Base-by-base conservation (phyloP, 2,113 vertebrate genomes). In the Anguilla rostrata region DNA sequence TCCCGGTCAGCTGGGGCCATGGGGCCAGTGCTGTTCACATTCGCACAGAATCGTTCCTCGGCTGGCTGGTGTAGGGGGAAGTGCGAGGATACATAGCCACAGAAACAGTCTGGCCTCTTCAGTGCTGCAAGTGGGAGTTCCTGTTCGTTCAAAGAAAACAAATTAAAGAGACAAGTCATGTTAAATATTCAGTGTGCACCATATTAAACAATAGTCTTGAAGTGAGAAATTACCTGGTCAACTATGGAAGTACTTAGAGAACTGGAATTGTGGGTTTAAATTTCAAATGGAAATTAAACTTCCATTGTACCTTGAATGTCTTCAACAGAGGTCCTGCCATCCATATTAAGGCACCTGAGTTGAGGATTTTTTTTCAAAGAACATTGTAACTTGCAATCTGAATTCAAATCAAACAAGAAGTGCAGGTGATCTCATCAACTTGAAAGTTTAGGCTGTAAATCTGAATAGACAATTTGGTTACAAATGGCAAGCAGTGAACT, bases 61-160 rank as follows among this genome's bases (percentile, higher is more conserved):
- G 90, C 84, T 0, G 92, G 89, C 8, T 95, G 90, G 39, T 66
- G 95, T 87, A 97, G 93, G 0, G 91, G 91, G 91, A 98, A 97
- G 63, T 92, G 89, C 63, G 94, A 83, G 0, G 96, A 97, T 66
- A 96, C 95, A 92, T 94, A 97, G 0, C 96, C 96, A 0, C 98
- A 99, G 93, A 97, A 95, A 88, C 98, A 99, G 40, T 96, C 94
- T 83, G 71, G 93, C 87, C 93, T 94, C 85, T 91, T 91, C 88
- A 98, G 88, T 82, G 98, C 91, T 0, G 97, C 97, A 94, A 98
- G 83, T 0, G 97, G 97, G 75, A 98, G 97, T 92, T 99, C 98
- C 98, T 99, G 75, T 56, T 1, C 0, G 71, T 26, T 83, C 83
- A 66, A 11, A 84, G 78, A 26, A 56, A 8, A 82, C 49, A 2